phyloP scores from a whole-genome alignment of 2,113 vertebrate genomes.

The Sceloporus tristichus region DNA sequence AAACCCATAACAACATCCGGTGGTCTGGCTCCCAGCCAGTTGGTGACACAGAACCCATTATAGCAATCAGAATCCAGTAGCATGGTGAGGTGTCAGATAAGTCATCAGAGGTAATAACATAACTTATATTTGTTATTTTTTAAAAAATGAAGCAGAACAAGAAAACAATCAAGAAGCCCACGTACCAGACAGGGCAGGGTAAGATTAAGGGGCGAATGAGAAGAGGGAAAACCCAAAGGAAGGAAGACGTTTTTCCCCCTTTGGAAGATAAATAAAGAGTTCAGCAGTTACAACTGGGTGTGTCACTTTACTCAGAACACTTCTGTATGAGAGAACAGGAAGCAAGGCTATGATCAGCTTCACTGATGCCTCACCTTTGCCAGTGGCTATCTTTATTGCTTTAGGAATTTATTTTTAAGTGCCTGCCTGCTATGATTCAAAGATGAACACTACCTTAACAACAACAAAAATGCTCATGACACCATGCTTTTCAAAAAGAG shows the following conservation, averaged over 20 bases:
- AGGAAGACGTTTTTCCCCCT: constrained; percentile 59
- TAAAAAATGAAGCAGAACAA: neutral
- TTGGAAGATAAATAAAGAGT: constrained; percentile 70
- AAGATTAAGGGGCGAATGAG: constrained; percentile 67
- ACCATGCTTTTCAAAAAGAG: neutral
- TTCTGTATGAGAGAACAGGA: constrained; percentile 31
- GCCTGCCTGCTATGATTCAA: neutral
- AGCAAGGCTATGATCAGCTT: accelerated
- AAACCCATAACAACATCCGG: neutral
- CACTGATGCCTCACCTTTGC: neutral
- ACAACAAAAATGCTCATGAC: constrained; percentile 18
- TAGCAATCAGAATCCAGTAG: constrained; percentile 47
- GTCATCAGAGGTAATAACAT: constrained; percentile 55
- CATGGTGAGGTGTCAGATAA: constrained; percentile 65
- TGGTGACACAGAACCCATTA: constrained; percentile 25
- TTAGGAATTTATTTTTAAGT: constrained; percentile 6
- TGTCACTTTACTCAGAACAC: constrained; percentile 53
- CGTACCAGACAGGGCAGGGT: constrained; percentile 67
- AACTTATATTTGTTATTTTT: constrained; percentile 60
- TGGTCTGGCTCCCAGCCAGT: constrained; percentile 51
- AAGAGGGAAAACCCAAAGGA: constrained; percentile 69
- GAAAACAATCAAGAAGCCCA: constrained; percentile 62
- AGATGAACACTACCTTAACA: neutral
- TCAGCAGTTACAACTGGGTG: constrained; percentile 53
- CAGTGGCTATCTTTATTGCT: neutral